phyloP scores from a whole-genome alignment of 1,140 invertebrate genomes.

The Dufourea novaeangliae region DNA sequence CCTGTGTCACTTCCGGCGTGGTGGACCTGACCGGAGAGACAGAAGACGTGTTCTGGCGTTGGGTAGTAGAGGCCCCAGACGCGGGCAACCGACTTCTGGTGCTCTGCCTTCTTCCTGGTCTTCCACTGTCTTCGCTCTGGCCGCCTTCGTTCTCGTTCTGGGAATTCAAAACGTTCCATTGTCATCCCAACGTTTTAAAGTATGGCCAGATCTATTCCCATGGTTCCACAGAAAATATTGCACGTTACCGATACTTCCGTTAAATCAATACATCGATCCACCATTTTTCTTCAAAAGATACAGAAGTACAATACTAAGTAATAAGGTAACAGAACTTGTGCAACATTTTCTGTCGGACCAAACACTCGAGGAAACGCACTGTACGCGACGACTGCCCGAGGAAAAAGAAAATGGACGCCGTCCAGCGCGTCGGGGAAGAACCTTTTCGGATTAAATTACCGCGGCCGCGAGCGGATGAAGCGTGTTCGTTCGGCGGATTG shows the following conservation, averaged over 20 bases:
- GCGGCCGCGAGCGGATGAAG: neutral
- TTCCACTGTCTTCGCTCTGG: constrained; percentile 26
- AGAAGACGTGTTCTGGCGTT: constrained; percentile 61
- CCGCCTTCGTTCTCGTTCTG: constrained; percentile 70
- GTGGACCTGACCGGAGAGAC: constrained; percentile 59
- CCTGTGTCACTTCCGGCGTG: constrained; percentile 74
- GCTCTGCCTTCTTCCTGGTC: constrained; percentile 52
- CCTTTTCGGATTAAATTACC: neutral
- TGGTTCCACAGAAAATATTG: neutral
- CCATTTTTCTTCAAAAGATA: too few species aligned
- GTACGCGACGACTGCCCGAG: neutral
- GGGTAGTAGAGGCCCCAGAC: constrained; percentile 57
- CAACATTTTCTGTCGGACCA: neutral
- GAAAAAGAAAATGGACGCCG: neutral
- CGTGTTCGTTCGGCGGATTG: neutral
- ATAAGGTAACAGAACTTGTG: neutral
- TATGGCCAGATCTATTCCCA: too few species aligned
- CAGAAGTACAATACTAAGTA: too few species aligned
- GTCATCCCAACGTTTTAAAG: neutral
- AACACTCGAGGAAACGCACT: neutral
- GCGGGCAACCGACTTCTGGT: constrained; percentile 51
- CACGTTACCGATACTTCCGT: neutral
- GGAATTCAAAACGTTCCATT: neutral
- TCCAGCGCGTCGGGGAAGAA: neutral
- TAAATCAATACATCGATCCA: too few species aligned